phyloP scores from a whole-genome alignment of 2,888 invertebrate species.

The Cyclophora albipunctata region DNA sequence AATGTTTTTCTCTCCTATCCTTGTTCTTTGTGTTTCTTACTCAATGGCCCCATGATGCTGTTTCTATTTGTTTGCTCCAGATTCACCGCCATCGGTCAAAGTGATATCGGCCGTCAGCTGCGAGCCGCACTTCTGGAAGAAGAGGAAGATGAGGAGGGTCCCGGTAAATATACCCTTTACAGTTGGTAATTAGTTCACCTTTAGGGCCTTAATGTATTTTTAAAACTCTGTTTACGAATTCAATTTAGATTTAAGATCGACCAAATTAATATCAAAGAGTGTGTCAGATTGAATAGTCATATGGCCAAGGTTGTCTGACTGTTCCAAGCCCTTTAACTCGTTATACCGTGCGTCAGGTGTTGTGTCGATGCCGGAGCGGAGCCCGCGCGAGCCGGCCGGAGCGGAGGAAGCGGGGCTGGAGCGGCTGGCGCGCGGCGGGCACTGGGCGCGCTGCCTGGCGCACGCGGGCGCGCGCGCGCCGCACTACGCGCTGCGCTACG shows the following conservation, averaged over 20 bases:
- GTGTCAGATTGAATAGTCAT: neutral
- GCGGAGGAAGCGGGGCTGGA: slow-evolving; percentile 38
- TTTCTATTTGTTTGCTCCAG: slow-evolving; percentile 22
- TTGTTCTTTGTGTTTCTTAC: neutral
- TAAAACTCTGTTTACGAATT: no score
- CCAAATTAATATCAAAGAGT: no score
- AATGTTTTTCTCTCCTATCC: neutral
- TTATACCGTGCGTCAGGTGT: neutral
- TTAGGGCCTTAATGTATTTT: no score
- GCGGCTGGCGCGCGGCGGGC: slow-evolving; percentile 58
- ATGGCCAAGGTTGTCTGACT: neutral
- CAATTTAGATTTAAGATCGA: no score
- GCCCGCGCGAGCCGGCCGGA: slow-evolving; percentile 27
- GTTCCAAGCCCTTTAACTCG: neutral
- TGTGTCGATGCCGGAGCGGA: slow-evolving; percentile 18
- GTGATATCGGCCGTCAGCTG: slow-evolving; percentile 62
- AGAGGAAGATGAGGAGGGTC: slow-evolving; percentile 40
- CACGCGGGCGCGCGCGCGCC: slow-evolving; percentile 53
- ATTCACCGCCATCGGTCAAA: slow-evolving; percentile 64
- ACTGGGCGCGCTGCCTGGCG: slow-evolving; percentile 64
- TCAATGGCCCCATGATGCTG: neutral
- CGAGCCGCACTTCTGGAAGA: slow-evolving; percentile 54
- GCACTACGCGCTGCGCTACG: slow-evolving; percentile 59
- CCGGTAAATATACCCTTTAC: slow-evolving; percentile 26
- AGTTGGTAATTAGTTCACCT: neutral